Evolutionary conservation across 2,113 vertebrate genomes (phyloP).

Genomic region (Struthidea cinerea): DNA sequence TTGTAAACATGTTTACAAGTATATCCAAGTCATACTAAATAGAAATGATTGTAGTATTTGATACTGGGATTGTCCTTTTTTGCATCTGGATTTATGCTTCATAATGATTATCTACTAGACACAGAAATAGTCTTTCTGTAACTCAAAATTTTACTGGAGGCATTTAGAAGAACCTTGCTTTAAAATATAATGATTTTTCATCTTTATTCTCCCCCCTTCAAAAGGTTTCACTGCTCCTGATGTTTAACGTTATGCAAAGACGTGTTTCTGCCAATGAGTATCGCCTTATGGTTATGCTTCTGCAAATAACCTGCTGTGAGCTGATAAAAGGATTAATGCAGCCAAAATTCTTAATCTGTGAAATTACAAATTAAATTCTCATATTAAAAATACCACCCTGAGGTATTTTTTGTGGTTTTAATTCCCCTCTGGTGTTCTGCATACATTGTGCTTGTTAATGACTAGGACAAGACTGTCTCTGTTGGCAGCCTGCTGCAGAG

Average conservation of each 20-base stretch:
- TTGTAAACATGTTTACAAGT: conserved; percentile 72
- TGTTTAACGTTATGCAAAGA: conserved; percentile 83
- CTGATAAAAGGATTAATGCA: conserved; percentile 99
- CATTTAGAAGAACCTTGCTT: conserved; percentile 81
- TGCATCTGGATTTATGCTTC: conserved; percentile 72
- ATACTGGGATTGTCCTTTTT: conserved; percentile 68
- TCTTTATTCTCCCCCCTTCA: conserved; percentile 85
- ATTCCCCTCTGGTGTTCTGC: conserved; percentile 87
- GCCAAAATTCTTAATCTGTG: conserved; percentile 90
- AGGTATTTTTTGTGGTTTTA: conserved; percentile 88
- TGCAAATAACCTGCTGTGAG: conserved; percentile 92
- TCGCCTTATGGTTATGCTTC: conserved; percentile 84
- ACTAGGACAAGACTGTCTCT: conserved; percentile 78
- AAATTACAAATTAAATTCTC: conserved; percentile 94
- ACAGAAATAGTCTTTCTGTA: conserved; percentile 79
- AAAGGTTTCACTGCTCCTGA: conserved; percentile 82
- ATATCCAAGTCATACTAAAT: conserved; percentile 57
- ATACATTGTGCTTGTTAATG: conserved; percentile 85
- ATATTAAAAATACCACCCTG: conserved; percentile 90
- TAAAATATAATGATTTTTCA: conserved; percentile 85
- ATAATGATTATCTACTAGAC: conserved; percentile 81
- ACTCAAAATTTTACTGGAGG: conserved; percentile 79
- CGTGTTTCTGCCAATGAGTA: conserved; percentile 84
- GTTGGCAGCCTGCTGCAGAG: conserved; percentile 77
- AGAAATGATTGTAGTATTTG: conserved; percentile 66